Base-by-base conservation (phyloP, 2,888 invertebrate species). In the Steinernema hermaphroditum region DNA sequence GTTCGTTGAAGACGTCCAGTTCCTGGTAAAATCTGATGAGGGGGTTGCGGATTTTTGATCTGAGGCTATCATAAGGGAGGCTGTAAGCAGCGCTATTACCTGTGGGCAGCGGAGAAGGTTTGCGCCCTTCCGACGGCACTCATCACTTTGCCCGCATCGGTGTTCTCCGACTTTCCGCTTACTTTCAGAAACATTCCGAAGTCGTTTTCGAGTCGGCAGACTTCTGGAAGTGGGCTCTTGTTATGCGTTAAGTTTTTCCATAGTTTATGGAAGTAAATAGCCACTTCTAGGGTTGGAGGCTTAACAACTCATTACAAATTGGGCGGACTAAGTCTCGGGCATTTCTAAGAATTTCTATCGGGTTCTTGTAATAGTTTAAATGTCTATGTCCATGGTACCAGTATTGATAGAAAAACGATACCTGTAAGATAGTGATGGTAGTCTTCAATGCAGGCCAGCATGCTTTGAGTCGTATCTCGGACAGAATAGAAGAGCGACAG, bases 121-220 rank as follows among this genome's bases (percentile, higher is more conserved):
- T 94, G 90, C 0, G 94, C 92, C 88, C 93, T 93, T n/a, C 93
- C 94, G 14, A 92, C 91, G 74, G 90, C 90, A 57, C 91, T 91
- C 91, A 94, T 93, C 88, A 93, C 91, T 87, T 92, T 91, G 0
- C 93, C 93, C 1, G 94, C 94, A 74, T 91, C 90, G 37, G 93
- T 93, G 87, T 92, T 92, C 85, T 93, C 92, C 78, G 91, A 91
- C 87, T 94, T 94, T 1, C 96, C 94, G 78, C 93, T 92, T 87
- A 94, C 94, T 87, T 95, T 94, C 75, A 98, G 89, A 88, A 97
- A 96, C 81, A 94, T 91, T 0, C 97, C 95, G 88, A 96, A 91
- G 2, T 93, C 91, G 88, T 94, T 95, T 88, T 96, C 96, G 88
- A 96, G 96, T 88, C 96, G 94, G 8, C 96, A 94, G 82, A 97